phyloP scores from a whole-genome alignment of 2,888 invertebrate genomes.

The Pachycephus smyrnensis region DNA sequence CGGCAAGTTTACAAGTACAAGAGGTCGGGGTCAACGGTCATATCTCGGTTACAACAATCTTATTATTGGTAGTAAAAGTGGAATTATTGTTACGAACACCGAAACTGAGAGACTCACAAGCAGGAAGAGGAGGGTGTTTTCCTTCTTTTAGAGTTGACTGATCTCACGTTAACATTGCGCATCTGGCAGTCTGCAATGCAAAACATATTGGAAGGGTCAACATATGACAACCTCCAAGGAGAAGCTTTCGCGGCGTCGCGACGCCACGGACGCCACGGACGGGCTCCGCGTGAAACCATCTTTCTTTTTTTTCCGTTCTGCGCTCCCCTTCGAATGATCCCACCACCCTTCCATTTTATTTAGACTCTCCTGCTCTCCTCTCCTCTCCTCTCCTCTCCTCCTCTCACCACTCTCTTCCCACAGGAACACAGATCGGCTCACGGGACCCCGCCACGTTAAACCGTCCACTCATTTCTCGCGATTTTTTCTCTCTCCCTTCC shows the following conservation, averaged over 20 bases:
- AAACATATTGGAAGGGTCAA: slow-evolving; percentile 70
- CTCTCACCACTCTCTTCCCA: no score
- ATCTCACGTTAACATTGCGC: slow-evolving; percentile 81
- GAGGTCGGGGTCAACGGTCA: slow-evolving; percentile 39
- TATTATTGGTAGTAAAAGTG: slow-evolving; percentile 40
- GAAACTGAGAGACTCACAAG: slow-evolving; percentile 75
- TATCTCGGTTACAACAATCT: slow-evolving; percentile 28
- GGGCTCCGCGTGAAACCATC: slow-evolving; percentile 31
- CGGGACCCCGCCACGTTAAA: no score
- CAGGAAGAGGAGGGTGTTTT: slow-evolving; percentile 76
- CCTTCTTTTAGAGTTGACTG: slow-evolving; percentile 77
- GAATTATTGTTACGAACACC: slow-evolving; percentile 66
- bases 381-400: no score
- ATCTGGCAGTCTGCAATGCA: slow-evolving; percentile 82
- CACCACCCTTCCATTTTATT: slow-evolving; percentile 13
- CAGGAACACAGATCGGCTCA: no score
- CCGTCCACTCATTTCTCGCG: no score
- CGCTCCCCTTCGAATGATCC: no score
- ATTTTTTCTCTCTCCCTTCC: not conserved
- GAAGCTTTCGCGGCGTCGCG: not conserved
- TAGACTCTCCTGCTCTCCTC: slow-evolving; percentile 10
- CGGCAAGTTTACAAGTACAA: slow-evolving; percentile 3
- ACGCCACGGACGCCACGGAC: not conserved
- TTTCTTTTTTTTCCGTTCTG: slow-evolving; percentile 16
- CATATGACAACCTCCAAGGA: slow-evolving; percentile 57